Evolutionary conservation across 2,888 invertebrate genomes (phyloP).

Genomic region (Frankliniella fusca): DNA sequence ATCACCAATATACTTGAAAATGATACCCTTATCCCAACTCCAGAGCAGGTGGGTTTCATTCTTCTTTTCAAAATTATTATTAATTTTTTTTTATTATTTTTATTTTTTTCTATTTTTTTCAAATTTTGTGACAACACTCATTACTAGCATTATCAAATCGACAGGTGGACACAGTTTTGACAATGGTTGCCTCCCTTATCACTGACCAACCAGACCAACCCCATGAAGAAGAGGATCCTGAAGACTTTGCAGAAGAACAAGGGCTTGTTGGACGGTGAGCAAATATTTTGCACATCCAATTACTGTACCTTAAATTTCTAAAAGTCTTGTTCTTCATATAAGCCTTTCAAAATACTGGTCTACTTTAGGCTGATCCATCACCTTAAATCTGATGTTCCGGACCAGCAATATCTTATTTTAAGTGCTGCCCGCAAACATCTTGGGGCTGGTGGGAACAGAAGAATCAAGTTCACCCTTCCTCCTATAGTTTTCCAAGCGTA

Average conservation of each 20-base stretch:
- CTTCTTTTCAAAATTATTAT: conserved; percentile 27
- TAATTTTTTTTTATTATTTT: too few species aligned
- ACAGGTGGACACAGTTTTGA: conserved; percentile 69
- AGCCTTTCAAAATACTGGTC: background rate
- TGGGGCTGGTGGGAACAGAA: conserved; percentile 80
- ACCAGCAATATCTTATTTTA: conserved; percentile 86
- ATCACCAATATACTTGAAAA: conserved; percentile 86
- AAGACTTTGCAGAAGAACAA: conserved; percentile 96
- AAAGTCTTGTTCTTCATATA: conserved; percentile 9
- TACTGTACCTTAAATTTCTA: background rate
- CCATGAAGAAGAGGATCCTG: conserved; percentile 69
- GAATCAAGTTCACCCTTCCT: conserved; percentile 88
- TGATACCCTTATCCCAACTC: conserved; percentile 79
- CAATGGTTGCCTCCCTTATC: conserved; percentile 79
- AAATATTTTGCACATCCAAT: conserved; percentile 42
- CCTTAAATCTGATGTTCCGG: conserved; percentile 71
- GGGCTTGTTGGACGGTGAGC: conserved; percentile 76
- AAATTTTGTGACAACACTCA: too few species aligned
- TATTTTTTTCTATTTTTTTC: too few species aligned
- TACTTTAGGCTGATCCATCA: conserved; percentile 69
- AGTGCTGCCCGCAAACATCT: conserved; percentile 84
- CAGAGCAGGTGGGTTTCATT: conserved; percentile 68
- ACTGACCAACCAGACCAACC: conserved; percentile 77
- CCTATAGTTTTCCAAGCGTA: conserved; percentile 93
- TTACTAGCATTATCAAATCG: too few species aligned